Conservation (phyloP, 2,797 vertebrate genomes). For the Hirundo rustica region DNA sequence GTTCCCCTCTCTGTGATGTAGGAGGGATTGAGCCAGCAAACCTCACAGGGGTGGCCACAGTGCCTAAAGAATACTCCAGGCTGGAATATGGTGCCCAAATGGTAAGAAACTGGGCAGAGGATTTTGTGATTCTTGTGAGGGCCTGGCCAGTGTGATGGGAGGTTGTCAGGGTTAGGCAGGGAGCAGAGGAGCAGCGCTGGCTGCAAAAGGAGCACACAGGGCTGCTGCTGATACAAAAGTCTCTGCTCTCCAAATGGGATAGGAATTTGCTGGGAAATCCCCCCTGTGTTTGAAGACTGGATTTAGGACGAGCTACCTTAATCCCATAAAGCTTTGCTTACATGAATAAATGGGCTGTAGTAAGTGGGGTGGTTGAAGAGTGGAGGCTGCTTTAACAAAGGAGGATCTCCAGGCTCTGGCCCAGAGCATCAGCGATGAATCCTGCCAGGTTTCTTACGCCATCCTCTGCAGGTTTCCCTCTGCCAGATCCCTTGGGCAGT, state of each 20-base stretch:
- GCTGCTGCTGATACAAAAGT: not conserved
- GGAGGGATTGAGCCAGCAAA: not conserved
- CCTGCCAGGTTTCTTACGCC: not conserved
- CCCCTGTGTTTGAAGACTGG: not conserved
- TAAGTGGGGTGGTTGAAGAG: not conserved
- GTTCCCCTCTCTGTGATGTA: not conserved
- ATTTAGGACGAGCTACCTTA: slow-evolving; percentile 42
- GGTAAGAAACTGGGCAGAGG: not conserved
- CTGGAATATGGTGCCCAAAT: not conserved
- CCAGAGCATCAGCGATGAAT: rapidly evolving
- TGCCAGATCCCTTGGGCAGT: not conserved
- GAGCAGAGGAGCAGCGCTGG: not conserved
- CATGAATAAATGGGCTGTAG: not conserved
- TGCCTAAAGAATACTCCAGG: not conserved
- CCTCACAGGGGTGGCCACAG: not conserved
- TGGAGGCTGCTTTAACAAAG: not conserved
- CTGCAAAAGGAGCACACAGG: not conserved
- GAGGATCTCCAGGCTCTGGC: not conserved
- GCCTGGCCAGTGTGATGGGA: not conserved
- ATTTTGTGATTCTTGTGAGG: not conserved
- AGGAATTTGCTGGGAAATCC: slow-evolving; percentile 26
- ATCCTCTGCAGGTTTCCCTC: not conserved
- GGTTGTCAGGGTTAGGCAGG: not conserved
- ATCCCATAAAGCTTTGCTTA: slow-evolving; percentile 32
- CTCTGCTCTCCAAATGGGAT: not conserved